Percentiles rank a stretch among this genome's conserved stretches.
Evolutionary conservation across 2,797 vertebrate genomes (phyloP).

Genomic region (Pyrrhura leucotis): DNA sequence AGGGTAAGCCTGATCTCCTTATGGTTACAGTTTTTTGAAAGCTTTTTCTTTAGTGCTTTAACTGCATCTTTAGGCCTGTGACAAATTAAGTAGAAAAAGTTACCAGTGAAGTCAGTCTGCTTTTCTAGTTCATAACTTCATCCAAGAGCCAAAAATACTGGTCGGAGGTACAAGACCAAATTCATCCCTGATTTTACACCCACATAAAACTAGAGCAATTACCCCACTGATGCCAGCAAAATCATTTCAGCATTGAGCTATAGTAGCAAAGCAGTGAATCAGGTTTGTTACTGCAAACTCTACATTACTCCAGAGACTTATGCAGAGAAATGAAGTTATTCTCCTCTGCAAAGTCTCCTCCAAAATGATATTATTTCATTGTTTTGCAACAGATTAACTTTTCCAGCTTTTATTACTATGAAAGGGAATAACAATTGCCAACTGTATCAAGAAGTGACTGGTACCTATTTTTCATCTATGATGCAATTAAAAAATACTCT

Average conservation of each 20-base stretch:
- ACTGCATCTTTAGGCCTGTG: slow-evolving; percentile 80
- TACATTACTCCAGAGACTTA: not conserved
- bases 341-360: not conserved
- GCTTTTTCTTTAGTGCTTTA: slow-evolving; percentile 81
- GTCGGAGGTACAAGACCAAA: not conserved
- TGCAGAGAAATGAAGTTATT: not conserved
- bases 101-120: not conserved
- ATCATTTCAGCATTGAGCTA: not conserved
- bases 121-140: not conserved
- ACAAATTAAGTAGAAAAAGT: not conserved
- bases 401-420: not conserved
- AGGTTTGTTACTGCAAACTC: not conserved
- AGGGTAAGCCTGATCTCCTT: slow-evolving; percentile 80
- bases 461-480: not conserved
- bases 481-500: slow-evolving; percentile 8
- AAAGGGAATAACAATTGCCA: not conserved
- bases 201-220: slow-evolving; percentile 10
- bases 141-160: not conserved
- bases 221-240: not conserved
- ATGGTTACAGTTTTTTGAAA: slow-evolving; percentile 83
- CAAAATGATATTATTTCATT: not conserved
- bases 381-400: not conserved
- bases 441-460: not conserved
- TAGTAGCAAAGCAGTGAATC: not conserved
- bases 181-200: slow-evolving; percentile 6